Evolutionary conservation across 1,140 invertebrate species (phyloP), one percentile per base, ranked within the genome.

Genomic region (Drosophila miranda): DNA sequence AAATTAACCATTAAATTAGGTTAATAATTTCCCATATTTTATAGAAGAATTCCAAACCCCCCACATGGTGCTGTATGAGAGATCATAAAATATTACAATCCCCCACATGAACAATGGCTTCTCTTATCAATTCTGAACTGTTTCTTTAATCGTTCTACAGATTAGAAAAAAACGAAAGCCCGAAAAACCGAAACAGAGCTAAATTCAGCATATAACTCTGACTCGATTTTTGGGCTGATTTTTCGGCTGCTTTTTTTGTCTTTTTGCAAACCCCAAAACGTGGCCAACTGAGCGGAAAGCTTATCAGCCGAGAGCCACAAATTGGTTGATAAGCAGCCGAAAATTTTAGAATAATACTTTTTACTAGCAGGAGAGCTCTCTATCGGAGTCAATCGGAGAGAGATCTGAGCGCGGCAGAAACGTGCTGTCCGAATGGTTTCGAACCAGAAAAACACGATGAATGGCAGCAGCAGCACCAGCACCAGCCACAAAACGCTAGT

Each of bases 381-480:
- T 46, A 14, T 43, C 11, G 2, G 7, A 9, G 34, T n/a, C 34
- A 30, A 30, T 30, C 41, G 23, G 48, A 30, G 16, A 67, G n/a
- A 30, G 13, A 16, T 44, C 16, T 54, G 19, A 34, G 1, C 13
- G 23, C 13, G 23, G 34, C 34, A 48, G 67, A 72, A 72, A 72
- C 68, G 69, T 72, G 69, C 69, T 72, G 23, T 51, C 14, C 41
- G 38, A 59, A 59, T 28, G 48, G 8, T 45, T 45, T 9, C 58
- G 49, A 79, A 84, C 72, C 80, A 84, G 80, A 80, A 86, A 80
- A 76, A 84, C 76, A 84, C 56, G 79, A 75, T 50, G 63, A 75
- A 43, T 76, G 43, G 41, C 71, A 68, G 23, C 44, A 49, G 14
- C 50, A 75, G 21, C 53, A 72, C 60, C 48, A 55, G 55, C 61